phyloP scores from a whole-genome alignment of 2,888 invertebrate genomes.

The Ectropis crepuscularia region DNA sequence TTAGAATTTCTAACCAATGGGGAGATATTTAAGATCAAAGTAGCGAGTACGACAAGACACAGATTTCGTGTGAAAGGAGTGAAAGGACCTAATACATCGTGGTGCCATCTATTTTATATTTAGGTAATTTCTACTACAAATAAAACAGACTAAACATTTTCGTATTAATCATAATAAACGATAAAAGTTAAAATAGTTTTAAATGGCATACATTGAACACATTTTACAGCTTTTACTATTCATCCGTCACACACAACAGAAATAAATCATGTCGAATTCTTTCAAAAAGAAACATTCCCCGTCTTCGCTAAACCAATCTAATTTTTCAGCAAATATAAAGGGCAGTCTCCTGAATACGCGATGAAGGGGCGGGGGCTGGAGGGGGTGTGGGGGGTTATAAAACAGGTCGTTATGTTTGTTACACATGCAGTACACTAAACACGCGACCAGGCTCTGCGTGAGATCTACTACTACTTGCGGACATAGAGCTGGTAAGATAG shows the following conservation, averaged over 20 bases:
- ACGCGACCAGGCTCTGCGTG: conserved; percentile 54
- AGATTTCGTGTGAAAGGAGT: too few species aligned
- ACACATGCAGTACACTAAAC: conserved; percentile 59
- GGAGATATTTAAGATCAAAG: too few species aligned
- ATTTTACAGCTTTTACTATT: background rate
- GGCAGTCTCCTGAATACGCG: conserved; percentile 47
- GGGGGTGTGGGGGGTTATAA: conserved; percentile 45
- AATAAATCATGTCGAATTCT: background rate
- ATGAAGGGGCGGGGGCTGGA: conserved; percentile 36
- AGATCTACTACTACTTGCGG: conserved; percentile 51
- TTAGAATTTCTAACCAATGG: too few species aligned
- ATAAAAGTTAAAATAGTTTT: too few species aligned
- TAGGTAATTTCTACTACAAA: too few species aligned
- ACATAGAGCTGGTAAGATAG: conserved; percentile 4
- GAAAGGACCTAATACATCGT: too few species aligned
- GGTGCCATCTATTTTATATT: too few species aligned
- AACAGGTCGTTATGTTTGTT: conserved; percentile 48
- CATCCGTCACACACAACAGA: too few species aligned
- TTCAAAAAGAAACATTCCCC: background rate
- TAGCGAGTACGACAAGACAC: too few species aligned
- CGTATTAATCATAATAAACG: too few species aligned
- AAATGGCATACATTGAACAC: too few species aligned
- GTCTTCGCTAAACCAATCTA: conserved; percentile 22
- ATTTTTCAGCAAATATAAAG: conserved; percentile 34
- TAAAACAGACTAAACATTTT: too few species aligned